Conservation (phyloP, 2,888 invertebrate species). For the Drosophila nr. medialis region DNA sequence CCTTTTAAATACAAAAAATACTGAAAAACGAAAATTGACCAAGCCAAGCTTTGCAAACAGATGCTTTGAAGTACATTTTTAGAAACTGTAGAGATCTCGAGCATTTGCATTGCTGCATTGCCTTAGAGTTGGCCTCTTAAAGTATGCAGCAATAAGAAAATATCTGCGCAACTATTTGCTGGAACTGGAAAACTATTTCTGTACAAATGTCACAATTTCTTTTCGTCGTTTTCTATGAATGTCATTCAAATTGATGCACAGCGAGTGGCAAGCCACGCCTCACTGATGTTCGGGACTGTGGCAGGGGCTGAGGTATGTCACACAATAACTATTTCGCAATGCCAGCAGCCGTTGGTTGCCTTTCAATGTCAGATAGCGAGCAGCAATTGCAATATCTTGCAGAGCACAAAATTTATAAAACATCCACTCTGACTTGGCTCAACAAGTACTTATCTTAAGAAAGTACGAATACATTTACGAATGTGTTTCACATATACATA, state of each 20-base stretch:
- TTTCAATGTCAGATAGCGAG: conserved; percentile 72
- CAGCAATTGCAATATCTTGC: conserved; percentile 69
- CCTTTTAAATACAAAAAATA: neutral
- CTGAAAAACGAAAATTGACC: neutral
- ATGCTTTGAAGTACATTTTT: conserved; percentile 13
- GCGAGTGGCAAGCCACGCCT: conserved; percentile 42
- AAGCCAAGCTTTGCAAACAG: neutral
- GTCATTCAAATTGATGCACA: conserved; percentile 78
- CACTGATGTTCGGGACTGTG: neutral
- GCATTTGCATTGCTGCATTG: conserved; percentile 28
- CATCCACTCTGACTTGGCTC: conserved; percentile 35
- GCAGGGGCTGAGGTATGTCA: conserved; percentile 15
- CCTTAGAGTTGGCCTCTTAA: conserved; percentile 42
- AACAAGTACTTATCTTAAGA: conserved; percentile 47
- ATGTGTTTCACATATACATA: conserved; percentile 21
- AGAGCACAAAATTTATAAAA: conserved; percentile 27
- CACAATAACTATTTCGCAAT: conserved; percentile 41
- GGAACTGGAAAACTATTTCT: conserved; percentile 73
- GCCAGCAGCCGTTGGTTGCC: conserved; percentile 47
- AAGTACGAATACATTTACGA: conserved; percentile 1
- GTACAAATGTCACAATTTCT: conserved; percentile 77
- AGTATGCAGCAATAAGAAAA: conserved; percentile 77
- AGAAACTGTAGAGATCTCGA: conserved; percentile 13
- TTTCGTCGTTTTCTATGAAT: conserved; percentile 66
- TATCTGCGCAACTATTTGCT: conserved; percentile 75